phyloP scores from a whole-genome alignment of 1,140 invertebrate species.

The Drosophila prosaltans region DNA sequence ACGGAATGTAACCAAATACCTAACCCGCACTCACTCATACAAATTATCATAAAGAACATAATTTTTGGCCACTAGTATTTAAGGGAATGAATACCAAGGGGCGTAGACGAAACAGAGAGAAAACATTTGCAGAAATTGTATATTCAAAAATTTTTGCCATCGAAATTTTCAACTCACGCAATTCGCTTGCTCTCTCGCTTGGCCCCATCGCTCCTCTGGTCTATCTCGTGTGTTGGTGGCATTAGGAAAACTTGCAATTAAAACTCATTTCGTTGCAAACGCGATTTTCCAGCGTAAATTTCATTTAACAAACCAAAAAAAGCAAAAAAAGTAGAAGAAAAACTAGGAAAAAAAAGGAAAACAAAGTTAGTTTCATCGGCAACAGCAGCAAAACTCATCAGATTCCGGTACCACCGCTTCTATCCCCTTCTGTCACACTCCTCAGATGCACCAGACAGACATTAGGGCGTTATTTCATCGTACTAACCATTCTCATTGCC shows the following conservation, averaged over 20 bases:
- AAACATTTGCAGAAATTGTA: conserved; percentile 54
- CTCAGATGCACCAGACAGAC: background rate
- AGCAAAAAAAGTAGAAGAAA: conserved; percentile 19
- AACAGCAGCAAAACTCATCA: conserved; percentile 60
- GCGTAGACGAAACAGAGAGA: conserved; percentile 9
- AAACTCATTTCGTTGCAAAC: conserved; percentile 79
- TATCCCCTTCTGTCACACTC: background rate
- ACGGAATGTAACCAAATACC: conserved; percentile 5
- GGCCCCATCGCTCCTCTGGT: background rate
- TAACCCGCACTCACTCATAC: conserved; percentile 42
- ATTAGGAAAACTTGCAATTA: conserved; percentile 80
- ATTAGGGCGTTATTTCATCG: conserved; percentile 9
- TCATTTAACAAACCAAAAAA: conserved; percentile 57
- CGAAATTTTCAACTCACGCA: conserved; percentile 30
- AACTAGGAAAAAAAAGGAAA: conserved; percentile 24
- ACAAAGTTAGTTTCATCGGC: conserved; percentile 47
- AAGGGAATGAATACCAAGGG: background rate
- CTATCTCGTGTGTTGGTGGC: conserved; percentile 58
- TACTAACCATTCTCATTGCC: background rate
- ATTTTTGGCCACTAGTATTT: conserved; percentile 56
- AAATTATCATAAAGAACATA: conserved; percentile 78
- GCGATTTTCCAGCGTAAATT: conserved; percentile 74
- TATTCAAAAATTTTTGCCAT: background rate
- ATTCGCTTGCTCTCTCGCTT: conserved; percentile 6
- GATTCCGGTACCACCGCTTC: conserved; percentile 8